Evolutionary conservation across 2,888 invertebrate genomes (phyloP).

Genomic region (Noctua pronuba): DNA sequence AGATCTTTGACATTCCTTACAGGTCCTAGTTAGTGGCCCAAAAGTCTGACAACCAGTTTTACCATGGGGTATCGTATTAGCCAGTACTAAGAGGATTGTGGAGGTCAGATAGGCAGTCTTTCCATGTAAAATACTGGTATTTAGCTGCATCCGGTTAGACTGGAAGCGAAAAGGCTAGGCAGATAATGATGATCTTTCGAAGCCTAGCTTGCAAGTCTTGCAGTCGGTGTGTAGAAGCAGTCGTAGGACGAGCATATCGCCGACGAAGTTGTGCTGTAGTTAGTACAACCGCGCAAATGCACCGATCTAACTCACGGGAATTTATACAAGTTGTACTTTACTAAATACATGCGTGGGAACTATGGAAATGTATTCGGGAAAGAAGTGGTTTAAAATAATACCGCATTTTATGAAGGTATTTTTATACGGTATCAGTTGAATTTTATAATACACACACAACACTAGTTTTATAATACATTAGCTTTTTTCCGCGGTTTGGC

Average conservation of each 20-base stretch:
- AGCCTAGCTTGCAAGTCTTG: slow-evolving; percentile 1
- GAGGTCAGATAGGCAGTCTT: too few relatives aligned
- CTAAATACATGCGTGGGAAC: background rate
- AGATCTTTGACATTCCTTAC: too few relatives aligned
- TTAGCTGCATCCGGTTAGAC: too few relatives aligned
- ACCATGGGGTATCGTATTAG: too few relatives aligned
- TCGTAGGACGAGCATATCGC: background rate
- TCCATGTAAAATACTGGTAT: too few relatives aligned
- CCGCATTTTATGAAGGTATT: background rate
- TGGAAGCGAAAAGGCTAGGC: too few relatives aligned
- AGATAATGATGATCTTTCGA: background rate
- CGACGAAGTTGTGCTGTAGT: slow-evolving; percentile 42
- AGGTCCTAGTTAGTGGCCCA: too few relatives aligned
- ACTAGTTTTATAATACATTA: too few relatives aligned
- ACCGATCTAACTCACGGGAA: slow-evolving; percentile 24
- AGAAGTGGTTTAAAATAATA: slow-evolving; percentile 1
- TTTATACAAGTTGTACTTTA: slow-evolving; percentile 26
- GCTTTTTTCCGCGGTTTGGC: background rate
- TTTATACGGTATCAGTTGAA: background rate
- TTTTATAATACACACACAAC: background rate
- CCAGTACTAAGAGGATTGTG: too few relatives aligned
- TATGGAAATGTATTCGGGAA: slow-evolving; percentile 6
- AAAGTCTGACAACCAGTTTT: too few relatives aligned
- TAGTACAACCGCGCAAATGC: slow-evolving; percentile 37
- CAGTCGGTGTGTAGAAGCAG: slow-evolving; percentile 21